phyloP scores from a whole-genome alignment of 2,113 vertebrate species.

The Sinocyclocheilus anophthalmus region DNA sequence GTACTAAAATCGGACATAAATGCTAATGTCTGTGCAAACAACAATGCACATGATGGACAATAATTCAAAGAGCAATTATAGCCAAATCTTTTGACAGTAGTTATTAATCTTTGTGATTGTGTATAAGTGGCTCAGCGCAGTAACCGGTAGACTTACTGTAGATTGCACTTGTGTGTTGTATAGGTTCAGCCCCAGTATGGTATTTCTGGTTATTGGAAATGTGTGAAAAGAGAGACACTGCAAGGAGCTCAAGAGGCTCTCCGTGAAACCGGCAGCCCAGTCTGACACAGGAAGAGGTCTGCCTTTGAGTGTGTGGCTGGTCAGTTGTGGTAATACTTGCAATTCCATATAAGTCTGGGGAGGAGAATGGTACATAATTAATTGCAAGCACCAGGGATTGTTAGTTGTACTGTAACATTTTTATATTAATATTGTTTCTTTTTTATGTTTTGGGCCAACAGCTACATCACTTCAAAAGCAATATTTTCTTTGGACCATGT shows the following conservation, averaged over 20 bases:
- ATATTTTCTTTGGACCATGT: no score
- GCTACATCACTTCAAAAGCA: no score
- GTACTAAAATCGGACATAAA: neutral
- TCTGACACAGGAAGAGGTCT: constrained; percentile 67
- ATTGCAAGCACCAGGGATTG: neutral
- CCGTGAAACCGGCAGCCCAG: constrained; percentile 78
- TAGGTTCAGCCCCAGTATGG: constrained; percentile 87
- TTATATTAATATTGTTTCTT: no score
- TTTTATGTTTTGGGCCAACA: no score
- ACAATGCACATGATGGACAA: neutral
- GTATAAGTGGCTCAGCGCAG: neutral
- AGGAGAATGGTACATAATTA: neutral
- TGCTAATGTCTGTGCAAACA: neutral
- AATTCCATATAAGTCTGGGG: neutral
- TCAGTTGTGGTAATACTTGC: neutral
- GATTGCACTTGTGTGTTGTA: constrained; percentile 25
- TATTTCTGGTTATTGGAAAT: constrained; percentile 91
- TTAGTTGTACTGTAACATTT: neutral
- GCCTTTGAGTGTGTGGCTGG: neutral
- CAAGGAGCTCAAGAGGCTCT: constrained; percentile 91
- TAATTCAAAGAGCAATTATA: no score
- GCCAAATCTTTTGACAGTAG: neutral
- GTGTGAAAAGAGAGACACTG: constrained; percentile 93
- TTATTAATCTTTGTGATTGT: neutral
- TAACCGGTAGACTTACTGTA: neutral